Evolutionary conservation across 2,888 invertebrate species (phyloP), one percentile per base, ranked within the genome.

Genomic region (Esperia sulphurella): DNA sequence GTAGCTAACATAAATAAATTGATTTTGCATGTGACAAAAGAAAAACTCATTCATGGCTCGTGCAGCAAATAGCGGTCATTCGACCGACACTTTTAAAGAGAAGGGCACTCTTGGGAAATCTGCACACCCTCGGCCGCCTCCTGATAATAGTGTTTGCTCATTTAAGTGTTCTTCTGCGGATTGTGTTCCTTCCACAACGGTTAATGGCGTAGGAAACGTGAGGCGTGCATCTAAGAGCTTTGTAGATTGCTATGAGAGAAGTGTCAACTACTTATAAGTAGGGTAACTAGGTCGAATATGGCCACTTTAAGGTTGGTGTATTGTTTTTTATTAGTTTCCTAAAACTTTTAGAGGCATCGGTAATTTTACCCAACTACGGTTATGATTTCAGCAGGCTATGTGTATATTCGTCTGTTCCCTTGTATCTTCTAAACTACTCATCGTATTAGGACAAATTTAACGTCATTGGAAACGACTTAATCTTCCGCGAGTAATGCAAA

Each of bases 91-190:
- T 85, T 85, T 84, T 81, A 78, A 83, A 75, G 78, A 71, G 75
- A 81, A 86, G 81, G 65, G 71, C 64, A 58, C 87, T 79, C 87
- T 51, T 53, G 88, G 87, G 88, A 88, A 88, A 88, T 87, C 83
- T 84, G 75, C 75, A 71, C 75, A 72, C 81, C 80, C 82, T 74
- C 70, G 63, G 64, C 70, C 50, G 58, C 57, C 61, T 61, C 68
- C 73, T 78, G 78, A 76, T 87, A 85, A 87, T 86, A 83, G 84
- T 87, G 88, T 87, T 87, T 86, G 83, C 76, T 83, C 85, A 81
- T 87, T 85, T 83, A 74, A 88, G 88, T 81, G 83, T 77, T 71
- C 80, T 83, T 70, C 71, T 68, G 55, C 60, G 59, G 77, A 77
- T 83, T 83, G 78, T 79, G 74, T 79, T 72, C 70, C 71, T 79